Conservation (phyloP, 2,113 vertebrate genomes). For the Anarhynchus alexandrinus region DNA sequence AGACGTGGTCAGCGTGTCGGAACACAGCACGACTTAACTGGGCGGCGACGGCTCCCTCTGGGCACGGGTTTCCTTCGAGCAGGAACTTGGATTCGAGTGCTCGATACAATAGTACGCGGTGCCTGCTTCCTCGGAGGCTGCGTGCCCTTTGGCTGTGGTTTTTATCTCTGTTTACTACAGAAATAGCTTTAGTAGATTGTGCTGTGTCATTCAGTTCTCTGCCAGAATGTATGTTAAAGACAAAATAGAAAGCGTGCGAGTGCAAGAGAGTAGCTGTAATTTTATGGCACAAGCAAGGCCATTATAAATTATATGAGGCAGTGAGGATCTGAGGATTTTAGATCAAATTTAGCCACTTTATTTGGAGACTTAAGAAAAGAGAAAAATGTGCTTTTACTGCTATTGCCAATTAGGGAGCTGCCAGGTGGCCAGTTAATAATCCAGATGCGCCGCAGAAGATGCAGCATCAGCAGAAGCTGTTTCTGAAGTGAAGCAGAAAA, state of each 20-base stretch:
- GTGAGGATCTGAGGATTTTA: neutral
- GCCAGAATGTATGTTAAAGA: neutral
- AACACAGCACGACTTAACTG: accelerated
- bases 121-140: neutral
- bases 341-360: conserved; percentile 18
- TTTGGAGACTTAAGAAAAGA: neutral
- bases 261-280: neutral
- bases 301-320: neutral
- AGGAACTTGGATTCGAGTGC: accelerated
- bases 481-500: neutral
- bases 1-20: accelerated
- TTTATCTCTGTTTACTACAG: conserved; percentile 43
- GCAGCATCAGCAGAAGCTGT: conserved; percentile 9
- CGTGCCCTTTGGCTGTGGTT: neutral
- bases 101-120: accelerated
- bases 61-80: neutral
- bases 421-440: conserved; percentile 27
- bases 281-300: neutral
- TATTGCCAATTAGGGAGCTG: conserved; percentile 11
- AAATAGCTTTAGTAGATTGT: conserved; percentile 14
- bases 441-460: neutral
- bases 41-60: accelerated
- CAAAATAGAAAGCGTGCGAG: neutral
- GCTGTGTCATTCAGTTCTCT: conserved; percentile 41
- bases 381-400: conserved; percentile 16